Evolutionary conservation across 2,113 vertebrate genomes (phyloP).

Genomic region (Callospermophilus lateralis): DNA sequence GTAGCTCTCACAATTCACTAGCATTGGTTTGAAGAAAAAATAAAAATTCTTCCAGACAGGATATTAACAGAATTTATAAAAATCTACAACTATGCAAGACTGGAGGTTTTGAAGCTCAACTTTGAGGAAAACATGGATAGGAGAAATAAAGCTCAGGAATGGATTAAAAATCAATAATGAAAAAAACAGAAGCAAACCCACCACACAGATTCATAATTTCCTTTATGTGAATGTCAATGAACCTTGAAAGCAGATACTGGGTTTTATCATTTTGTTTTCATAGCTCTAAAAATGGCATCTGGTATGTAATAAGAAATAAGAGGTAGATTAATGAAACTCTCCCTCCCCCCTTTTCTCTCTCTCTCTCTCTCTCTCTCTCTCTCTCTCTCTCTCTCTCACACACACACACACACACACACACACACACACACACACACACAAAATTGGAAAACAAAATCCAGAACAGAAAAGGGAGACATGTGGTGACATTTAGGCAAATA

Average conservation of each 20-base stretch:
- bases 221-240: background rate
- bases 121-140: background rate
- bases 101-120: conserved; percentile 23
- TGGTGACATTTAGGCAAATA: background rate
- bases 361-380: background rate
- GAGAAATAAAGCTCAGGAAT: conserved; percentile 8
- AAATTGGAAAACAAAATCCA: background rate
- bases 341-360: too few relatives aligned
- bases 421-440: background rate
- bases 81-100: background rate
- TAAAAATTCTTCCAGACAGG: background rate
- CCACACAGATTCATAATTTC: background rate
- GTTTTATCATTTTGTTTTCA: background rate
- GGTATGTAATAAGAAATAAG: background rate
- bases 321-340: background rate
- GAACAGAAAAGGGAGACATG: background rate
- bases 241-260: background rate
- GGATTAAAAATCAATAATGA: background rate
- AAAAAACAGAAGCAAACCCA: background rate
- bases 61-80: conserved; percentile 46
- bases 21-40: background rate
- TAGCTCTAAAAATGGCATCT: background rate
- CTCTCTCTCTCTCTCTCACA: background rate
- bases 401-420: background rate
- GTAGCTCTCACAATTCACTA: conserved; percentile 31